A percentile compares a stretch with the other conserved stretches of the same genome.
phyloP scores from a whole-genome alignment of 2,888 invertebrate genomes.

The Raillietiella orientalis region DNA sequence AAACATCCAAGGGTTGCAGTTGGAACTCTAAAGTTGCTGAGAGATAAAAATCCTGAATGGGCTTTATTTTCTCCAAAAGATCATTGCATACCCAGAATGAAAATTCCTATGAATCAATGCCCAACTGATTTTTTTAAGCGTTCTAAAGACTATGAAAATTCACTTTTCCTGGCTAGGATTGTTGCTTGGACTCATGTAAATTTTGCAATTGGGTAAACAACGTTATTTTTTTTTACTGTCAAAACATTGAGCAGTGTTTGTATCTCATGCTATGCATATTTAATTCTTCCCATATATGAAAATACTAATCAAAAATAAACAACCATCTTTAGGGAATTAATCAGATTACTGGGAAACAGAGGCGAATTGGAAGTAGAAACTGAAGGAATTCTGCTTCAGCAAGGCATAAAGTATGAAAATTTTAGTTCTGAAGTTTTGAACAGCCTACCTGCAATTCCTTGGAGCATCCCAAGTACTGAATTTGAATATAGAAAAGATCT shows the following conservation, averaged over 20 bases:
- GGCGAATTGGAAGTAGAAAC: constrained; percentile 47
- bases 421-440: constrained; percentile 28
- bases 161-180: constrained; percentile 35
- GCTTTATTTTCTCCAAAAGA: constrained; percentile 49
- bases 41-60: constrained; percentile 21
- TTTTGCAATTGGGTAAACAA: constrained; percentile 23
- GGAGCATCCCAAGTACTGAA: constrained; percentile 12
- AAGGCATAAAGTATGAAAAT: constrained; percentile 35
- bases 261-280: too few relatives aligned
- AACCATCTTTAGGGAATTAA: constrained; percentile 16
- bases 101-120: constrained; percentile 28
- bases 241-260: too few relatives aligned
- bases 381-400: constrained; percentile 40
- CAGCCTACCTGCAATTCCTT: constrained; percentile 16
- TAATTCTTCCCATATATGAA: too few relatives aligned
- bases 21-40: constrained; percentile 27
- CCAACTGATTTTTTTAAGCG: constrained; percentile 23
- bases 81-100: constrained; percentile 36
- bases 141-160: constrained; percentile 15
- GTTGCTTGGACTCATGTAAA: constrained; percentile 28
- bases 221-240: too few relatives aligned
- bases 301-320: constrained; percentile 4
- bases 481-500: constrained; percentile 10
- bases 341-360: constrained; percentile 32
- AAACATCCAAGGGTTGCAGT: constrained; percentile 36